These are phyloP conservation scores for Noctua janthina DNA, from an alignment of 2,888 invertebrate genomes.

Conservation along the genomic window DNA sequence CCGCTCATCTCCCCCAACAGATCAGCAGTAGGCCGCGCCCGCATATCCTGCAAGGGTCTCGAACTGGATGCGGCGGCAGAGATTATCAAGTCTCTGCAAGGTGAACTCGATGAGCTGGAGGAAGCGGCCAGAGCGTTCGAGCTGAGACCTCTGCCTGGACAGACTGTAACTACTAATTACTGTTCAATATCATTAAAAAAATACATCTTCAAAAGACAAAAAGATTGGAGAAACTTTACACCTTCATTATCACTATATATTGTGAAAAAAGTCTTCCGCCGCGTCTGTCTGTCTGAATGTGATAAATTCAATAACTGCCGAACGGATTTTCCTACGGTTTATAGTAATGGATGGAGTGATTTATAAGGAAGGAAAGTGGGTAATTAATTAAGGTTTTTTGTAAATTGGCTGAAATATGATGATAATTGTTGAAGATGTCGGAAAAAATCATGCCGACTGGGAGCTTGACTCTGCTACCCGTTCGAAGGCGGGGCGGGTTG, in stretches of 20 bases:
- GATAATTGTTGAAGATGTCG: no score
- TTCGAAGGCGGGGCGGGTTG: no score
- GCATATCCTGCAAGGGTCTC: constrained; percentile 95
- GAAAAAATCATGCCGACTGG: no score
- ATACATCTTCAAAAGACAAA: no score
- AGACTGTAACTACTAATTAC: constrained; percentile 91
- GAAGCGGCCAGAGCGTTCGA: constrained; percentile 93
- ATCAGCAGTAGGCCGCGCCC: constrained; percentile 92
- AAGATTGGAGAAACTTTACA: no score
- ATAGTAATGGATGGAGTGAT: not conserved
- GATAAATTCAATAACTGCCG: not conserved
- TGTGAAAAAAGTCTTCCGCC: no score
- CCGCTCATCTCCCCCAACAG: constrained; percentile 74
- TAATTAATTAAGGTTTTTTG: no score
- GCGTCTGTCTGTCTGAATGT: not conserved
- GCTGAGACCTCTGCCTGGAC: constrained; percentile 96
- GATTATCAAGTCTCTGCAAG: constrained; percentile 94
- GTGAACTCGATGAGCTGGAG: constrained; percentile 95
- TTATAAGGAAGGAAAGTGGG: no score
- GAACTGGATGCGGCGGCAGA: constrained; percentile 97
- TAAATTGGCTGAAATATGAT: no score
- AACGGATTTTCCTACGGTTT: not conserved
- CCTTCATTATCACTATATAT: no score
- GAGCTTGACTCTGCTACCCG: no score
- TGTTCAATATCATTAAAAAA: not conserved